Percentiles rank a stretch among this genome's conserved stretches.
Evolutionary conservation across 1,140 invertebrate genomes (phyloP).

Genomic region (Caerostris extrusa): DNA sequence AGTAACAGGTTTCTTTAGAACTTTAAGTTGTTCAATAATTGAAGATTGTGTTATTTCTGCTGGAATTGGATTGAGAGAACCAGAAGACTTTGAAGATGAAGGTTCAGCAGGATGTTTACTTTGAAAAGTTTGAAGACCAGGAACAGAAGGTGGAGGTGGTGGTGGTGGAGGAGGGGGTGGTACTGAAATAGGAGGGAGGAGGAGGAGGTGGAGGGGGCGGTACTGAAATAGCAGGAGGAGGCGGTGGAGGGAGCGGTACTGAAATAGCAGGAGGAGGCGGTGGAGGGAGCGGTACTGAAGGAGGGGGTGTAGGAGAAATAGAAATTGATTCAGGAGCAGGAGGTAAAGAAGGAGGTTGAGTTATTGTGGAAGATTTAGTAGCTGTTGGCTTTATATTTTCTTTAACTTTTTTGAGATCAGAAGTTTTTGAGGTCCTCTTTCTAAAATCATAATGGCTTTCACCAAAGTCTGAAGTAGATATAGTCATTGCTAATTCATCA

Average conservation of each 20-base stretch:
- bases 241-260: conserved; percentile 26
- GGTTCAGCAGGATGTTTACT: not conserved
- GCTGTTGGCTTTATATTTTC: not conserved
- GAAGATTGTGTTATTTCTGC: conserved; percentile 41
- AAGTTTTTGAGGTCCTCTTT: not conserved
- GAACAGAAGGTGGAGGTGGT: conserved; percentile 17
- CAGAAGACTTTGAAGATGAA: not conserved
- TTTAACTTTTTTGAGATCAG: not conserved
- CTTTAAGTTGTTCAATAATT: conserved; percentile 49
- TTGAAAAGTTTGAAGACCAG: not conserved
- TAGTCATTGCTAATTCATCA: conserved; percentile 15
- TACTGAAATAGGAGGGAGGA: not conserved
- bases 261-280: conserved; percentile 16
- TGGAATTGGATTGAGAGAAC: not conserved
- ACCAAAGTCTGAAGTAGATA: not conserved
- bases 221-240: not conserved
- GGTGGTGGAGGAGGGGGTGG: not conserved
- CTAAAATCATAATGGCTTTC: not conserved
- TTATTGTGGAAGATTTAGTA: not conserved
- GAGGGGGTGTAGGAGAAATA: not conserved
- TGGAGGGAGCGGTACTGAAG: conserved; percentile 1
- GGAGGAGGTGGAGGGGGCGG: conserved; percentile 36
- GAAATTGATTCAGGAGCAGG: not conserved
- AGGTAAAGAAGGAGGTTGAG: not conserved
- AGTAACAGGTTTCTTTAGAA: conserved; percentile 20